phyloP scores from a whole-genome alignment of 2,797 vertebrate species.

The Tenualosa thibaudeaui region DNA sequence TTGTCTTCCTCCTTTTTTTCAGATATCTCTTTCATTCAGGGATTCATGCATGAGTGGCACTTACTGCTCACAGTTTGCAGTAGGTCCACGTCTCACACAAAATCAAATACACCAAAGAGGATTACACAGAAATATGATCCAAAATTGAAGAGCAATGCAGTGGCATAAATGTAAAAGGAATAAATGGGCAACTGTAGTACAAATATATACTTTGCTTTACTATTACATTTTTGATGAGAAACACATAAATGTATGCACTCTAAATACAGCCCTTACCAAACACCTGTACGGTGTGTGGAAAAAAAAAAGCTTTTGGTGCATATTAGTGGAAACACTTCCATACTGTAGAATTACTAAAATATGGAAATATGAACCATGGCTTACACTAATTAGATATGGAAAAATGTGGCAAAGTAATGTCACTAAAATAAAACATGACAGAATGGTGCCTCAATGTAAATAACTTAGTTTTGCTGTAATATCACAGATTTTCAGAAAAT shows the following conservation, averaged over 20 bases:
- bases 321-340: neutral
- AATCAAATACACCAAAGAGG: constrained; percentile 14
- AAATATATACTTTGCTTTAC: neutral
- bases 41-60: neutral
- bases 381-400: neutral
- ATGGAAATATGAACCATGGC: neutral
- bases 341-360: neutral
- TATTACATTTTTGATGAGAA: neutral
- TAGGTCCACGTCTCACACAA: neutral
- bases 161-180: neutral
- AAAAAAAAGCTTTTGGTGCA: neutral
- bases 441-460: neutral
- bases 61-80: neutral
- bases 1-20: neutral
- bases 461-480: neutral
- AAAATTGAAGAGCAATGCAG: constrained; percentile 1
- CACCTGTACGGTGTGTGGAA: neutral
- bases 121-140: constrained; percentile 2
- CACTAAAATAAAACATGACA: neutral
- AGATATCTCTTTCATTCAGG: constrained; percentile 21
- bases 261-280: neutral
- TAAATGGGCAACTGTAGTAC: neutral
- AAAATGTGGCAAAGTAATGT: neutral
- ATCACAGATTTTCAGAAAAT: neutral
- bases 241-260: neutral